Percentiles rank a stretch among this genome's conserved stretches.
These are phyloP conservation scores for Scaptomyza parva DNA, from an alignment of 2,888 invertebrate species.

Conservation along the genomic window DNA sequence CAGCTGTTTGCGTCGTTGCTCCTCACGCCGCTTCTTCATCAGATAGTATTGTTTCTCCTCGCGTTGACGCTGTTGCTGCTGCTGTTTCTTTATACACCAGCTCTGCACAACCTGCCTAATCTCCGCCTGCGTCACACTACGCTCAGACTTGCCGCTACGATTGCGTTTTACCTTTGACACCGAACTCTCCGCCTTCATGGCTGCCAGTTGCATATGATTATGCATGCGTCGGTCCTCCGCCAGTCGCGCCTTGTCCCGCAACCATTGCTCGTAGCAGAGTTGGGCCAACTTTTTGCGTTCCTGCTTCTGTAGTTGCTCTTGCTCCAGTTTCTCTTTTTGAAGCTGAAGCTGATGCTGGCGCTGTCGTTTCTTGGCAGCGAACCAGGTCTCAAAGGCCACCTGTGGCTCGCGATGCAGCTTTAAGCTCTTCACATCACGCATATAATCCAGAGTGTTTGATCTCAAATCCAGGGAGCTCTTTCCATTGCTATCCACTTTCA, in stretches of 20 bases:
- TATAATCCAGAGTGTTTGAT: constrained; percentile 51
- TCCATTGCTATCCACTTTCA: constrained; percentile 53
- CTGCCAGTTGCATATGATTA: constrained; percentile 12
- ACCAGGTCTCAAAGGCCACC: constrained; percentile 81
- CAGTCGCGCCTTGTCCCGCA: constrained; percentile 62
- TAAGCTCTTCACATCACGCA: constrained; percentile 12
- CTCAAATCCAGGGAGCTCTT: constrained; percentile 76
- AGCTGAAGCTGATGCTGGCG: constrained; percentile 23
- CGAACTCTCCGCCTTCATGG: constrained; percentile 1
- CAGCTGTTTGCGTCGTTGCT: constrained; percentile 62
- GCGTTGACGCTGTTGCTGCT: constrained; percentile 70
- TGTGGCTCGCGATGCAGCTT: constrained; percentile 60
- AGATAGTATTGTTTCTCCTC: constrained; percentile 56
- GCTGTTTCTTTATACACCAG: constrained; percentile 62
- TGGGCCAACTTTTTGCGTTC: constrained; percentile 70
- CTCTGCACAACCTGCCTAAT: constrained; percentile 49
- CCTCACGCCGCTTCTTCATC: constrained; percentile 29
- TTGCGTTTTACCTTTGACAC: not conserved
- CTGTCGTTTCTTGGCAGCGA: constrained; percentile 74
- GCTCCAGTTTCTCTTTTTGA: constrained; percentile 45
- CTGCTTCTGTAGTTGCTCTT: constrained; percentile 48
- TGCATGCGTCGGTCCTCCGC: constrained; percentile 32
- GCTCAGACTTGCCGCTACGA: not conserved
- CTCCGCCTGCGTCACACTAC: constrained; percentile 39
- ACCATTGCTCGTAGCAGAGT: constrained; percentile 78